Conservation (phyloP, 2,113 vertebrate genomes). For the Mesoclemmys tuberculata region DNA sequence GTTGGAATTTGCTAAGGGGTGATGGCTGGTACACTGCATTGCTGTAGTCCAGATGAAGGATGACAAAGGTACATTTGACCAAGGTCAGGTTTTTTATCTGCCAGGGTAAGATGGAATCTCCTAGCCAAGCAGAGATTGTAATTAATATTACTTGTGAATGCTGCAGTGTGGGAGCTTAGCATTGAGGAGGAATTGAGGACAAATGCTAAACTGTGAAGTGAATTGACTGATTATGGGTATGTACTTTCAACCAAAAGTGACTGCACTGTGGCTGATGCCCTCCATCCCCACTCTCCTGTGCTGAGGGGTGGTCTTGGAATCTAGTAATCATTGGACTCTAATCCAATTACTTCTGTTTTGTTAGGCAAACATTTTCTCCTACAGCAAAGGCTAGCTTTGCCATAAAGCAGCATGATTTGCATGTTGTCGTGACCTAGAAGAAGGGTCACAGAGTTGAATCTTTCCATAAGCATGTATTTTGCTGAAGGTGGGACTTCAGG, state of each 20-base stretch:
- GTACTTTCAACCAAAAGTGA: neutral
- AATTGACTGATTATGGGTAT: neutral
- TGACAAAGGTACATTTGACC: slow-evolving; percentile 39
- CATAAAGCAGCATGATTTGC: neutral
- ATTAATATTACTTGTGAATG: neutral
- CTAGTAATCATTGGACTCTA: neutral
- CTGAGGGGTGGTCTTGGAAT: neutral
- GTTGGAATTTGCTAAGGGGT: neutral
- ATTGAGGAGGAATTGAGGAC: neutral
- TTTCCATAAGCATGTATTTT: neutral
- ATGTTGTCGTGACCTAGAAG: neutral
- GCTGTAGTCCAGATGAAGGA: slow-evolving; percentile 34
- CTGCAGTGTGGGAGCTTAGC: neutral
- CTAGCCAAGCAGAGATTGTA: slow-evolving; percentile 10
- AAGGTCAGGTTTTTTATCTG: slow-evolving; percentile 9
- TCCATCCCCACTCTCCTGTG: neutral
- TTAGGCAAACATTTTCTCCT: neutral
- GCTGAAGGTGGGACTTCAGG: accelerated
- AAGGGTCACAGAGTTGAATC: neutral
- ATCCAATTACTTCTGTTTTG: neutral
- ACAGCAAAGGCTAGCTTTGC: neutral
- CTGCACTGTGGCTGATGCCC: neutral
- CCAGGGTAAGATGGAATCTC: slow-evolving; percentile 36
- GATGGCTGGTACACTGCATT: slow-evolving; percentile 37
- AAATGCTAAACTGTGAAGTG: neutral